Conservation (phyloP, 2,888 invertebrate genomes). For the Panzeria rudis region DNA sequence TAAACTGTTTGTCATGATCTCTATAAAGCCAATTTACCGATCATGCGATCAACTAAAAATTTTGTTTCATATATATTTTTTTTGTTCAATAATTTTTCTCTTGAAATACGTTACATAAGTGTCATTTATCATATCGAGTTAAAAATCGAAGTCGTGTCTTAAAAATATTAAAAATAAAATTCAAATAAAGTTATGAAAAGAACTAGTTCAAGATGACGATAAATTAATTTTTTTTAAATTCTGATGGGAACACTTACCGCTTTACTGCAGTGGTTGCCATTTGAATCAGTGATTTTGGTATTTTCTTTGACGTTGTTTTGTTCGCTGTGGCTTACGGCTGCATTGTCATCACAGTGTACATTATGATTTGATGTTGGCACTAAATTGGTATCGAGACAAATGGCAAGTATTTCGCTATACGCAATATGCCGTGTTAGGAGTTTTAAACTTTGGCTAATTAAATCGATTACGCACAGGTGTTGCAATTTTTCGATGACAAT, state of each 20-base stretch:
- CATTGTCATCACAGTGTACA: slow-evolving; percentile 55
- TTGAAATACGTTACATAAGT: slow-evolving; percentile 51
- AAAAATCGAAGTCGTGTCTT: slow-evolving; percentile 69
- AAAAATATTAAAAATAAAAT: slow-evolving; percentile 29
- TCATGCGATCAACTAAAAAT: slow-evolving; percentile 50
- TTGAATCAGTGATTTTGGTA: slow-evolving; percentile 57
- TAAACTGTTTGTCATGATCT: slow-evolving; percentile 63
- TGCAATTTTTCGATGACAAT: slow-evolving; percentile 83
- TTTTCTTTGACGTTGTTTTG: slow-evolving; percentile 26
- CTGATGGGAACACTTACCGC: slow-evolving; percentile 73
- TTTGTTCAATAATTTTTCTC: slow-evolving; percentile 22
- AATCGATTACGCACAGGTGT: slow-evolving; percentile 83
- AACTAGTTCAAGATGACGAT: slow-evolving; percentile 68
- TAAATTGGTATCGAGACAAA: slow-evolving; percentile 81
- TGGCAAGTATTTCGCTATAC: slow-evolving; percentile 83
- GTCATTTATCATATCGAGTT: slow-evolving; percentile 66
- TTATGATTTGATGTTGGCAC: slow-evolving; percentile 73
- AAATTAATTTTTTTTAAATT: slow-evolving; percentile 42
- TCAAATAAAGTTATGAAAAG: slow-evolving; percentile 52
- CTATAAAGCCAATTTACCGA: slow-evolving; percentile 44
- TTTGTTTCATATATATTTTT: slow-evolving; percentile 2
- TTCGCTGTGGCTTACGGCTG: slow-evolving; percentile 59
- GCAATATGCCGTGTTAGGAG: slow-evolving; percentile 83
- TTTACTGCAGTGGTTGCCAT: slow-evolving; percentile 61
- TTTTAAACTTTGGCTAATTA: slow-evolving; percentile 84